Evolutionary conservation across 1,140 invertebrate genomes (phyloP), one percentile per base, ranked within the genome.

Genomic region (Drosophila dunni): DNA sequence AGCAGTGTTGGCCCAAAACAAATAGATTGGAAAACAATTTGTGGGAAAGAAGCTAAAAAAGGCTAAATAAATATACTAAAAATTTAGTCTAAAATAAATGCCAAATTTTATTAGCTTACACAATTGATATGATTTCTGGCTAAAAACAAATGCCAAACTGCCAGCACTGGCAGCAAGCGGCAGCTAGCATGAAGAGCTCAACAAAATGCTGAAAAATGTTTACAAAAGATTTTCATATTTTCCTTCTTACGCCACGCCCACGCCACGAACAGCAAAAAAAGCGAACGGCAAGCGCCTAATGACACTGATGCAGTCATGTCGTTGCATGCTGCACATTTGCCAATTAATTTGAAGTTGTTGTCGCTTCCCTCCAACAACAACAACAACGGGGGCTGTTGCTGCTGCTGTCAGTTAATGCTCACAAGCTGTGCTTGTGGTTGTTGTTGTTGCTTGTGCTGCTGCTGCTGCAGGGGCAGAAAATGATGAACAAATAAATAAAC

Each of bases 331-430:
- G 72, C 80, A 46, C 67, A 67, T 67, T 73, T 74, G 65, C 82
- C 85, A 85, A 88, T 85, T 84, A 81, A 84, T 86, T 79, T 64
- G 78, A 74, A 78, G 81, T 63, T 84, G 76, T 50, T 56, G 53
- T 51, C 51, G 50, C 61, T n/a, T 9, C 13, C 46, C 46, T 7
- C 20, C 29, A 17, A 34, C 61, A 36, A 6, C 60, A 46, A 54
- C 68, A 57, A 38, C 29, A 42, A 9, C 50, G 44, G 3, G 34
- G 40, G 17, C 62, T 44, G 24, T 48, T 24, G 13, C 11, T 29
- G 40, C 34, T 67, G 64, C 29, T 48, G 36, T 50, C 13, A 53
- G 46, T 69, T 50, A 50, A 13, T 38, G 40, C 24, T 29, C 24
- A 29, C 24, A 29, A 4, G 0, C 5, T 29, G 24, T 29, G 24